Evolutionary conservation across 2,797 vertebrate genomes (phyloP), one percentile per base, ranked within the genome.

Genomic region (Hoplostethus mediterraneus): DNA sequence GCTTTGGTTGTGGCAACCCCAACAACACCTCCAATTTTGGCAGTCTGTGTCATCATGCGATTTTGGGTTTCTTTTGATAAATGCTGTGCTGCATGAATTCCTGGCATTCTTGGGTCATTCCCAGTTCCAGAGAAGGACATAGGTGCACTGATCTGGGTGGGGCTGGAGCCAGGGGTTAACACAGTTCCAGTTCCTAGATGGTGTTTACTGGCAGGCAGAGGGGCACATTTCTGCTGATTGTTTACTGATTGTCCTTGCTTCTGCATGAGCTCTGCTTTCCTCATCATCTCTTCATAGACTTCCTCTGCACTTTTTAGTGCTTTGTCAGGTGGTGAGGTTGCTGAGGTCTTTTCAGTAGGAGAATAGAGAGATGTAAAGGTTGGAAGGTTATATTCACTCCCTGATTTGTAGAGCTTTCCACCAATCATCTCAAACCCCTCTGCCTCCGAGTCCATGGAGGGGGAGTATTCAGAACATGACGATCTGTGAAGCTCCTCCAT

Each of bases 281-380:
- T 96, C 98, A 99, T 99, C 97, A 99, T 98, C 84, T 99, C 98
- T 84, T 99, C 98, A 0, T 99, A 99, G 54, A 98, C 98, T 82
- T 99, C 98, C 85, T 99, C 98, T 0, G 98, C 98, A 2, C 98
- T 99, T 93, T 99, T 99, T 64, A 99, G 93, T 57, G 97, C 97
- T 90, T 98, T 97, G 90, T 96, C 95, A 75, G 95, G 94, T 13
- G 93, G 87, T 55, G 95, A 83, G 57, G 87, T 63, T 73, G 92
- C 72, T 33, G 93, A 87, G 16, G 88, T 88, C 59, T 95, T 96
- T 88, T 99, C 98, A 0, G 97, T 99, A 0, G 98, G 98, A 2
- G 98, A 99, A 87, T 99, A 99, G 28, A 99, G 95, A 2, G 98
- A 97, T 93, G 98, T 99, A 86, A 99, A 99, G 8, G 97, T 97